A percentile compares a stretch with the other conserved stretches of the same genome.
Evolutionary conservation across 1,140 invertebrate genomes (phyloP).

Genomic region (Musca vetustissima): DNA sequence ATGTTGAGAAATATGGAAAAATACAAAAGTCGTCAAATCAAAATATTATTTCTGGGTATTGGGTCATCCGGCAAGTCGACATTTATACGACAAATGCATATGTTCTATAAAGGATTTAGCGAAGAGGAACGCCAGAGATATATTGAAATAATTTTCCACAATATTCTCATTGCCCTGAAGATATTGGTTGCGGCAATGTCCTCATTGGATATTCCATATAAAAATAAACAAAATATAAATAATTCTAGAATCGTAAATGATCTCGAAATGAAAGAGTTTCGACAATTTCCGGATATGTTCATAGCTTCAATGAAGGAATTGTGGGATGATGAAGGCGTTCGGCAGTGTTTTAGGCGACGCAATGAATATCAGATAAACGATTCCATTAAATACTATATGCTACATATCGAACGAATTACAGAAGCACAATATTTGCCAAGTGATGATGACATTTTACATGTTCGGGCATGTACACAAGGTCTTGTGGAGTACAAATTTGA

Average conservation of each 20-base stretch:
- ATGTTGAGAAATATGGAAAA: not conserved
- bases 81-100: constrained; percentile 96
- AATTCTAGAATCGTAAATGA: constrained; percentile 66
- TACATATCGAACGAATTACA: constrained; percentile 79
- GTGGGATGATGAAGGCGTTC: constrained; percentile 86
- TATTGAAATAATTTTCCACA: constrained; percentile 57
- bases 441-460: constrained; percentile 96
- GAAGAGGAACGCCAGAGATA: constrained; percentile 89
- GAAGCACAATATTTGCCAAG: constrained; percentile 88
- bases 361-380: constrained; percentile 93
- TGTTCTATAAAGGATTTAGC: constrained; percentile 89
- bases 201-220: constrained; percentile 83
- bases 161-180: constrained; percentile 96
- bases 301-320: constrained; percentile 86
- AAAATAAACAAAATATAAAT: constrained; percentile 67
- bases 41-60: constrained; percentile 67
- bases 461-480: constrained; percentile 94
- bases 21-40: not conserved
- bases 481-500: constrained; percentile 98
- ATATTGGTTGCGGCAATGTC: constrained; percentile 94
- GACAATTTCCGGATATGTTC: constrained; percentile 83
- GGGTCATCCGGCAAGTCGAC: constrained; percentile 94
- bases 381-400: constrained; percentile 86
- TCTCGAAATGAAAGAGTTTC: constrained; percentile 89
- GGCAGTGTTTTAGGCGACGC: constrained; percentile 89